Evolutionary conservation across 2,888 invertebrate species (phyloP).

Genomic region (Tetanocera ferruginea): DNA sequence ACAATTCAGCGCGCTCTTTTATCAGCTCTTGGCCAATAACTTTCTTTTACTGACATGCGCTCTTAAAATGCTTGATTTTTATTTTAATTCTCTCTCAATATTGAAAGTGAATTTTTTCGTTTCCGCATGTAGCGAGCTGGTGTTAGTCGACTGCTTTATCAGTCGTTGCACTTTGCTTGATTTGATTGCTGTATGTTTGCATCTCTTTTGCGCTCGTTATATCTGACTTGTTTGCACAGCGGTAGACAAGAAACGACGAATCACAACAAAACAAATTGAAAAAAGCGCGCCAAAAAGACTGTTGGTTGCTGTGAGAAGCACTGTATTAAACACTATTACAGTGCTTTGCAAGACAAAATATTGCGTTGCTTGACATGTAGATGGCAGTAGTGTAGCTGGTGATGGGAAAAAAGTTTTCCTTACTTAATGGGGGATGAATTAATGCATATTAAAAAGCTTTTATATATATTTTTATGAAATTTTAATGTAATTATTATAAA

Average conservation of each 20-base stretch:
- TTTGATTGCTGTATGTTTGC: neutral
- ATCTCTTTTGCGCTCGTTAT: neutral
- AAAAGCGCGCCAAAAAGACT: constrained; percentile 23
- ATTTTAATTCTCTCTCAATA: constrained; percentile 17
- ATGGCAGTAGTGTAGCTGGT: neutral
- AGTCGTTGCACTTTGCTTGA: neutral
- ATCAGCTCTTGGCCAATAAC: neutral
- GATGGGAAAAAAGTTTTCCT: neutral
- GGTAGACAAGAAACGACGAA: neutral
- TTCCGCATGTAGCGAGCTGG: constrained; percentile 32
- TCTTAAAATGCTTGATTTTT: neutral
- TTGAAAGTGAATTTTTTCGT: constrained; percentile 42
- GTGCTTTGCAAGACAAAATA: neutral
- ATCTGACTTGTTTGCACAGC: neutral
- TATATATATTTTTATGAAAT: neutral
- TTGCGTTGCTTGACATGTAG: neutral
- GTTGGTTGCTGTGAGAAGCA: neutral
- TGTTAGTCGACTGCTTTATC: neutral
- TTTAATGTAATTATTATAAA: neutral
- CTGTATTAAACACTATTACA: neutral
- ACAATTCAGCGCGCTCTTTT: constrained; percentile 22
- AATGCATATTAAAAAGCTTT: too few relatives aligned
- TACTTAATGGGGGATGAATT: too few relatives aligned
- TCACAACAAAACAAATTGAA: neutral
- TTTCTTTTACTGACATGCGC: neutral